Conservation (phyloP, 2,888 invertebrate genomes). For the Drosophila peninsularis region DNA sequence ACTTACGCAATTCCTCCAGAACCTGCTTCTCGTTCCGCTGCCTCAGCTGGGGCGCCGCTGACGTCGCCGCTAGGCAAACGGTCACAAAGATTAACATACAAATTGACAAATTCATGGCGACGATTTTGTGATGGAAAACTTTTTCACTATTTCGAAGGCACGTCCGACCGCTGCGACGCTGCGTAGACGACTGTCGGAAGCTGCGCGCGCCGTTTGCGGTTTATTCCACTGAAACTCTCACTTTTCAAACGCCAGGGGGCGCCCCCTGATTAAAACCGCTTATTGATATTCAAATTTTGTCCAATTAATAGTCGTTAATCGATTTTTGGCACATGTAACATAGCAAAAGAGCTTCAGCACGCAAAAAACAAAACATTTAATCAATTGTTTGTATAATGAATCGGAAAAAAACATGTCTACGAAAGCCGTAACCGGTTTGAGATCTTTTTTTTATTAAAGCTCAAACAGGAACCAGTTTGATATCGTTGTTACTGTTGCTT, state of each 20-base stretch:
- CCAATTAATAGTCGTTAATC: conserved; percentile 15
- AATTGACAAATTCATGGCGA: conserved; percentile 62
- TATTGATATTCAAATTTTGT: conserved; percentile 66
- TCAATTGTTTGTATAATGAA: conserved; percentile 41
- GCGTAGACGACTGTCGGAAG: conserved; percentile 45
- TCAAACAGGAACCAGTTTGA: conserved; percentile 68
- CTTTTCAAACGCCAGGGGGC: conserved; percentile 65
- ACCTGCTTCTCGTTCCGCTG: conserved; percentile 78
- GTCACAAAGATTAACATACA: conserved; percentile 52
- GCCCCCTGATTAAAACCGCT: conserved; percentile 49
- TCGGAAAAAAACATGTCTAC: conserved; percentile 58
- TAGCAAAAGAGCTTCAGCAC: conserved; percentile 19
- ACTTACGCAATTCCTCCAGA: conserved; percentile 77
- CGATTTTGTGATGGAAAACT: conserved; percentile 1
- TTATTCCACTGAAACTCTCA: conserved; percentile 62
- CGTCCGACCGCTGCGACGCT: conserved; percentile 60
- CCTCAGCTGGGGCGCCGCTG: conserved; percentile 61
- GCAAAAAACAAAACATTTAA: conserved; percentile 37
- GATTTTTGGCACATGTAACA: conserved; percentile 67
- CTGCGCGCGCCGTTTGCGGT: conserved; percentile 42
- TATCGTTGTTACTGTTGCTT: conserved; percentile 44
- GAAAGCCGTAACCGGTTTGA: conserved; percentile 68
- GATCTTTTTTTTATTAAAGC: conserved; percentile 40
- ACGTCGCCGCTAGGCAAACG: conserved; percentile 52
- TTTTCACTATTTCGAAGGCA: conserved; percentile 30